phyloP scores from a whole-genome alignment of 2,888 invertebrate species.

The Drosophila histrio region DNA sequence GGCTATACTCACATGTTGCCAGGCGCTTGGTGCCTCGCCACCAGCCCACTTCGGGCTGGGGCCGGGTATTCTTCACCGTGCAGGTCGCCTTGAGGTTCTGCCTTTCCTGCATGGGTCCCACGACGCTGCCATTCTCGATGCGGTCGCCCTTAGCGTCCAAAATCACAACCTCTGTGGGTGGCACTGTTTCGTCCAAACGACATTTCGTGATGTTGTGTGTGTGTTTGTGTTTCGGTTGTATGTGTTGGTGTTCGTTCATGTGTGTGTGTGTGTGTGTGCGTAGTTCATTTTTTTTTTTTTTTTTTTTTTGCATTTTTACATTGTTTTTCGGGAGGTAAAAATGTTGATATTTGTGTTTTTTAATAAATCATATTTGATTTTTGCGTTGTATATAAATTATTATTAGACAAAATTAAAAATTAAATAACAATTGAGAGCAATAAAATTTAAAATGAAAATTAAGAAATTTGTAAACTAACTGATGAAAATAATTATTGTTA shows the following conservation, averaged over 20 bases:
- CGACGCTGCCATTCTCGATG: slow-evolving; percentile 85
- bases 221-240: slow-evolving; percentile 22
- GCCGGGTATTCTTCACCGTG: slow-evolving; percentile 91
- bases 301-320: slow-evolving; percentile 40
- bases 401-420: slow-evolving; percentile 35
- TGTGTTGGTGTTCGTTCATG: slow-evolving; percentile 29
- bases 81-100: slow-evolving; percentile 82
- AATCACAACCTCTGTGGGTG: slow-evolving; percentile 91
- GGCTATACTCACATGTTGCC: slow-evolving; percentile 84
- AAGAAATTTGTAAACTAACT: slow-evolving; percentile 17
- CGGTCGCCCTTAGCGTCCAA: slow-evolving; percentile 87
- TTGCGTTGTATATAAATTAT: slow-evolving; percentile 47
- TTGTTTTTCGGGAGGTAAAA: slow-evolving; percentile 61
- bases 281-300: slow-evolving; percentile 36
- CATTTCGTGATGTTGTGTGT: slow-evolving; percentile 33
- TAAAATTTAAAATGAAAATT: slow-evolving; percentile 29
- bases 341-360: slow-evolving; percentile 68
- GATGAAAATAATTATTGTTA: slow-evolving; percentile 2
- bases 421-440: slow-evolving; percentile 16
- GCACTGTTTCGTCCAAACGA: slow-evolving; percentile 85
- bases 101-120: slow-evolving; percentile 84
- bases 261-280: slow-evolving; percentile 43
- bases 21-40: slow-evolving; percentile 90
- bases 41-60: slow-evolving; percentile 93
- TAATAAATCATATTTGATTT: slow-evolving; percentile 63